Percentiles rank a stretch among this genome's conserved stretches.
Evolutionary conservation across 2,888 invertebrate genomes (phyloP).

Genomic region (Exocentrus adspersus): DNA sequence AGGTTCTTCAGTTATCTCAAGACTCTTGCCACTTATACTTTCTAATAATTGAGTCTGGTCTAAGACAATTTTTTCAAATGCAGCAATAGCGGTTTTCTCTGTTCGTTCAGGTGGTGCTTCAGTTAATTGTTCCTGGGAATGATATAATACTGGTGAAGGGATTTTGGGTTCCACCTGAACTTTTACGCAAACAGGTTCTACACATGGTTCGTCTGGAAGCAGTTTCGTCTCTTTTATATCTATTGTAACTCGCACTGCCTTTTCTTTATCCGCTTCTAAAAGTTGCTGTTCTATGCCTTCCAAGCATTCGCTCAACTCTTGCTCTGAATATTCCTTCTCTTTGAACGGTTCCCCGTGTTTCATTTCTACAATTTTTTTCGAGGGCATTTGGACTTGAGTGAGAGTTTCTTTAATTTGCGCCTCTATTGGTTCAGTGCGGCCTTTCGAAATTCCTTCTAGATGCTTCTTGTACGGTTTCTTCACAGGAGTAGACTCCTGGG

Average conservation of each 20-base stretch:
- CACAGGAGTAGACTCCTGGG: constrained; percentile 56
- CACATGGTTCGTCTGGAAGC: constrained; percentile 38
- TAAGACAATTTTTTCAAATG: constrained; percentile 21
- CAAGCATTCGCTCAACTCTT: constrained; percentile 47
- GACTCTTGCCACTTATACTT: constrained; percentile 33
- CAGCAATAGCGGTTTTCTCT: not conserved
- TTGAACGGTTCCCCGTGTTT: constrained; percentile 19
- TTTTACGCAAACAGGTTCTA: constrained; percentile 56
- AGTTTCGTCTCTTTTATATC: constrained; percentile 19
- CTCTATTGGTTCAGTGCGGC: constrained; percentile 39
- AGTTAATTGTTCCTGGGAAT: constrained; percentile 6
- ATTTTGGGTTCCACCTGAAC: constrained; percentile 48
- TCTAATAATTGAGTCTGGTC: constrained; percentile 44
- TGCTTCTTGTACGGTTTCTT: constrained; percentile 46
- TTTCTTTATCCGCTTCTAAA: constrained; percentile 32
- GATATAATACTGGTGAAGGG: constrained; percentile 32
- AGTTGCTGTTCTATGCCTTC: constrained; percentile 47
- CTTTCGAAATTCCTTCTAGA: constrained; percentile 23
- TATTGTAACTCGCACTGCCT: constrained; percentile 30
- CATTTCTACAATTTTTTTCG: constrained; percentile 13
- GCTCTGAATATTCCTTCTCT: constrained; percentile 43
- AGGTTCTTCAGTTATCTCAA: constrained; percentile 44
- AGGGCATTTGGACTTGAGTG: constrained; percentile 9
- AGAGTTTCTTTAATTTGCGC: constrained; percentile 37
- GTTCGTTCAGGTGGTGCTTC: constrained; percentile 19